phyloP scores from a whole-genome alignment of 1,140 invertebrate genomes.

The Chelonus insularis region DNA sequence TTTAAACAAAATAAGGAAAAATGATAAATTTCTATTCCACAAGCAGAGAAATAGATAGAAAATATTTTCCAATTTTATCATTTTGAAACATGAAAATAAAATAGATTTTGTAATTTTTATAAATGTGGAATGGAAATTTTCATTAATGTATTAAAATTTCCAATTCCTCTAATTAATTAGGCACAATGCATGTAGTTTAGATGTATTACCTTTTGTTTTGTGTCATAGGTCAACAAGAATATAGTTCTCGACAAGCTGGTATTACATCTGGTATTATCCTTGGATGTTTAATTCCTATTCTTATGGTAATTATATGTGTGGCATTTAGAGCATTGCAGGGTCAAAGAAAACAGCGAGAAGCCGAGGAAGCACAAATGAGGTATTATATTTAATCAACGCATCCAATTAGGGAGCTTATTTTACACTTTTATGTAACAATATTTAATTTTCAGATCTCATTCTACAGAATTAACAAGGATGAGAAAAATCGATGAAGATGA shows the following conservation, averaged over 20 bases:
- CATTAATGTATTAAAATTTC: conserved; percentile 42
- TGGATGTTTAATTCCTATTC: conserved; percentile 73
- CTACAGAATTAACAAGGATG: conserved; percentile 48
- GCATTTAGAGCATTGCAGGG: conserved; percentile 68
- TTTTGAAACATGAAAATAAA: conserved; percentile 8
- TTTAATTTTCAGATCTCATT: conserved; percentile 36
- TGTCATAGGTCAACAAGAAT: conserved; percentile 74
- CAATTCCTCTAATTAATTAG: conserved; percentile 33
- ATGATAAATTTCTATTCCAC: conserved; percentile 59
- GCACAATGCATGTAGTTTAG: not conserved
- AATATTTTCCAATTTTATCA: conserved; percentile 7
- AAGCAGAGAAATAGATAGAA: conserved; percentile 32
- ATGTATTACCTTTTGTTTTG: conserved; percentile 5
- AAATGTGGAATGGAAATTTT: conserved; percentile 58
- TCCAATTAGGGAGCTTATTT: too few species aligned
- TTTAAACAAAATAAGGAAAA: conserved; percentile 21
- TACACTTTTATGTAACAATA: too few species aligned
- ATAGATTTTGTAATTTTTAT: too few species aligned
- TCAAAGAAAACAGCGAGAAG: conserved; percentile 60
- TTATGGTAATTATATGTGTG: conserved; percentile 72
- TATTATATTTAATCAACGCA: conserved; percentile 32
- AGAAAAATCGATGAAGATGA: conserved; percentile 45
- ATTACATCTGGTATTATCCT: conserved; percentile 76
- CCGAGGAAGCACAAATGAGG: conserved; percentile 52
- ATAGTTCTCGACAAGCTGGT: conserved; percentile 74